These are phyloP conservation scores for Hydrochoerus hydrochaeris DNA, from an alignment of 2,113 vertebrate species.

Conservation along the genomic window DNA sequence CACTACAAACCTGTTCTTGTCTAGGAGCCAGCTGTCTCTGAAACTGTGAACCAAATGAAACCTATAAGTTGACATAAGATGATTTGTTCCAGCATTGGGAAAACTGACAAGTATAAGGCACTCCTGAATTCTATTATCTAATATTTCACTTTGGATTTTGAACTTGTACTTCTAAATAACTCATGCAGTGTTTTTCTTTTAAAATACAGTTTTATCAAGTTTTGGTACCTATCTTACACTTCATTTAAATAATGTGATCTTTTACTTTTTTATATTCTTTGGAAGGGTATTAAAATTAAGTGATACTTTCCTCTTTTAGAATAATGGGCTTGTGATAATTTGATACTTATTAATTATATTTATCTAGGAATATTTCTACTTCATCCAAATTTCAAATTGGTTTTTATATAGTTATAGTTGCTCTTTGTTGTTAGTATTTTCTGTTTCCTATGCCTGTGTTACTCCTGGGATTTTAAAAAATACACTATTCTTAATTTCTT, in stretches of 20 bases:
- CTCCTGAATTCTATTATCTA: neutral
- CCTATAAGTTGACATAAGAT: neutral
- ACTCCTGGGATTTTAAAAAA: neutral
- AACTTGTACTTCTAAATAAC: neutral
- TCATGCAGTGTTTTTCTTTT: neutral
- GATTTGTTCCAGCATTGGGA: neutral
- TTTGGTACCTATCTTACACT: neutral
- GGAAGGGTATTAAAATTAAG: neutral
- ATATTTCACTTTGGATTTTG: neutral
- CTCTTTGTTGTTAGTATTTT: neutral
- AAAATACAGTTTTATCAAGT: neutral
- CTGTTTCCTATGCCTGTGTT: neutral
- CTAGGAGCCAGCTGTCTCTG: neutral
- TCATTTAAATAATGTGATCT: neutral
- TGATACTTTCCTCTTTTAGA: neutral
- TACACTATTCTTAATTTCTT: neutral
- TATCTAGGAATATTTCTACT: neutral
- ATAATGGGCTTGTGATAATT: neutral
- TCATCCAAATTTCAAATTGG: neutral
- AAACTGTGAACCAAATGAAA: neutral
- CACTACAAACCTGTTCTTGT: neutral
- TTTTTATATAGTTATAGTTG: neutral
- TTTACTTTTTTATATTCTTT: neutral
- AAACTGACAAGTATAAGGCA: neutral
- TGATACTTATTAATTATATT: neutral